Conservation (phyloP, 2,888 invertebrate species). For the Catocala sponsa region DNA sequence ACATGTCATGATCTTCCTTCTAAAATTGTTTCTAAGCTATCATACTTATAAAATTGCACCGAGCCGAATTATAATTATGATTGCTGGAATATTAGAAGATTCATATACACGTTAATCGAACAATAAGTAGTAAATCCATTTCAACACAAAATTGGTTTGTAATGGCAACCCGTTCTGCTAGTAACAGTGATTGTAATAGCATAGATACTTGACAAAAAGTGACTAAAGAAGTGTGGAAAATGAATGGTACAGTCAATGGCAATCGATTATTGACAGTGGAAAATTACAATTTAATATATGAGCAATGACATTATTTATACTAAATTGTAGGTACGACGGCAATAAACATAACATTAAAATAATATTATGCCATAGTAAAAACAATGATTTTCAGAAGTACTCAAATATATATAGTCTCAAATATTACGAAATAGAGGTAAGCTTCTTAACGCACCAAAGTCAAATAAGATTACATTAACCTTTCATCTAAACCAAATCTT, state of each 20-base stretch:
- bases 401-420: too few relatives aligned
- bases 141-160: slow-evolving; percentile 31
- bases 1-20: background rate
- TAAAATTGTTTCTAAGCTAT: background rate
- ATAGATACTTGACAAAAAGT: too few relatives aligned
- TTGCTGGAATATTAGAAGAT: slow-evolving; percentile 7
- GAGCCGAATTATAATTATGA: slow-evolving; percentile 1
- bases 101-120: slow-evolving; percentile 6
- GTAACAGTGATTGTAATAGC: too few relatives aligned
- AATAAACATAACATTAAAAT: too few relatives aligned
- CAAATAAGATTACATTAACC: slow-evolving; percentile 41
- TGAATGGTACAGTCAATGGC: slow-evolving; percentile 19
- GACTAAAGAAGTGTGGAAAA: slow-evolving; percentile 16
- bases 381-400: too few relatives aligned
- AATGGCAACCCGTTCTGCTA: slow-evolving; percentile 22
- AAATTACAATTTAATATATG: slow-evolving; percentile 29
- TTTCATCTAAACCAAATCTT: slow-evolving; percentile 44
- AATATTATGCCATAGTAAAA: too few relatives aligned
- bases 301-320: background rate
- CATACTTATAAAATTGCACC: slow-evolving; percentile 1
- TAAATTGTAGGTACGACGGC: too few relatives aligned
- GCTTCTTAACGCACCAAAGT: slow-evolving; percentile 3
- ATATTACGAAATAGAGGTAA: slow-evolving; percentile 2
- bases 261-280: slow-evolving; percentile 26
- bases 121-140: slow-evolving; percentile 24